A percentile compares a stretch with the other conserved stretches of the same genome.
Evolutionary conservation across 2,797 vertebrate genomes (phyloP).

Genomic region (Atherinosoma microstoma): DNA sequence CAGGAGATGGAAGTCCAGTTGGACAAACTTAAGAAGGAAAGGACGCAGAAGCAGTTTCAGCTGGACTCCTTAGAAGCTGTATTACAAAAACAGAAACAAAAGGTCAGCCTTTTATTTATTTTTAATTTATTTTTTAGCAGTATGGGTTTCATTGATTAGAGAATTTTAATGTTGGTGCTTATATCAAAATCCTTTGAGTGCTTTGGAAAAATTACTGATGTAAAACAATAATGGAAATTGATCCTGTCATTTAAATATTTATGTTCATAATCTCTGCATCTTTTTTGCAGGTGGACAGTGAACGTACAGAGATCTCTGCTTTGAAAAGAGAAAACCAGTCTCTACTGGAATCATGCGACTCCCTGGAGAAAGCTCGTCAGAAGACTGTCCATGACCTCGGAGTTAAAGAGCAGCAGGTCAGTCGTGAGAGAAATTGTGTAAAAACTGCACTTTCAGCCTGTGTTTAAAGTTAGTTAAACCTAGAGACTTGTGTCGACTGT

Average conservation of each 20-base stretch:
- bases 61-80: conserved; percentile 90
- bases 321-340: conserved; percentile 93
- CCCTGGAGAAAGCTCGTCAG: conserved; percentile 89
- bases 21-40: conserved; percentile 92
- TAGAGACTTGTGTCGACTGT: background rate
- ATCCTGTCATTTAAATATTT: background rate
- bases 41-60: conserved; percentile 91
- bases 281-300: conserved; percentile 86
- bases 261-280: background rate
- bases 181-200: background rate
- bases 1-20: conserved; percentile 91
- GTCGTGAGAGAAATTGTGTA: conserved; percentile 15
- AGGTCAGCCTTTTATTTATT: conserved; percentile 76
- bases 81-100: conserved; percentile 93
- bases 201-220: background rate
- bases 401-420: conserved; percentile 92
- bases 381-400: conserved; percentile 90
- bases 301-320: conserved; percentile 87
- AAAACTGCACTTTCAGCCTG: background rate
- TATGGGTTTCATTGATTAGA: background rate
- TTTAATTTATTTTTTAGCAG: background rate
- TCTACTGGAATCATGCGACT: conserved; percentile 90
- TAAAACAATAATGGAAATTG: background rate
- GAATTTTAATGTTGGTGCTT: background rate
- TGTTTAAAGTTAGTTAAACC: background rate